Percentiles rank a stretch among this genome's conserved stretches.
Evolutionary conservation across 2,888 invertebrate species (phyloP).

Genomic region (Matsumyia berberina): DNA sequence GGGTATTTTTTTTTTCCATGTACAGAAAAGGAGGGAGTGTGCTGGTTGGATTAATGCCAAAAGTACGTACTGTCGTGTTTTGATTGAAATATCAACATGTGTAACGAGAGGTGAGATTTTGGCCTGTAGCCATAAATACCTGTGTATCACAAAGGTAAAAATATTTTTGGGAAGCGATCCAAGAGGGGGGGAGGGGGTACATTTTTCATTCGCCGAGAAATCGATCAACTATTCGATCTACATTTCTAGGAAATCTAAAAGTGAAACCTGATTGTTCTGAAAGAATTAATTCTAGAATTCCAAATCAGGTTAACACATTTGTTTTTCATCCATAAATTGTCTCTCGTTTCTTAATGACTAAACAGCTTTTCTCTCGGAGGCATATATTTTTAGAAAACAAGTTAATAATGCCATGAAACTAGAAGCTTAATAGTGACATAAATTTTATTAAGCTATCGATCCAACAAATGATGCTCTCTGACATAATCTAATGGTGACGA

Average conservation of each 20-base stretch:
- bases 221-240: not conserved
- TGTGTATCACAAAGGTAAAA: not conserved
- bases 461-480: constrained; percentile 6
- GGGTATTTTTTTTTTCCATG: constrained; percentile 1
- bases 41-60: constrained; percentile 38
- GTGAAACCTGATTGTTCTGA: constrained; percentile 14
- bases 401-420: constrained; percentile 9
- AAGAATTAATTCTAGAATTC: not conserved
- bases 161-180: constrained; percentile 15
- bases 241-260: not conserved
- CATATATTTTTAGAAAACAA: not conserved
- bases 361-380: not conserved
- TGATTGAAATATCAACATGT: constrained; percentile 38
- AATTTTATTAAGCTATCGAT: not conserved
- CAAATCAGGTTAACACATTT: constrained; percentile 7
- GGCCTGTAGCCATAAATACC: constrained; percentile 14
- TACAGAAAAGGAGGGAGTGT: constrained; percentile 10
- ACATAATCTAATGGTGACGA: constrained; percentile 7
- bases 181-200: constrained; percentile 39
- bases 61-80: not conserved
- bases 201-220: not conserved
- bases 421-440: not conserved
- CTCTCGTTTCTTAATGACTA: not conserved
- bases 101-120: constrained; percentile 41
- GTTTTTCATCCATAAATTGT: not conserved